Evolutionary conservation across 2,797 vertebrate genomes (phyloP).

Genomic region (Clamator glandarius): DNA sequence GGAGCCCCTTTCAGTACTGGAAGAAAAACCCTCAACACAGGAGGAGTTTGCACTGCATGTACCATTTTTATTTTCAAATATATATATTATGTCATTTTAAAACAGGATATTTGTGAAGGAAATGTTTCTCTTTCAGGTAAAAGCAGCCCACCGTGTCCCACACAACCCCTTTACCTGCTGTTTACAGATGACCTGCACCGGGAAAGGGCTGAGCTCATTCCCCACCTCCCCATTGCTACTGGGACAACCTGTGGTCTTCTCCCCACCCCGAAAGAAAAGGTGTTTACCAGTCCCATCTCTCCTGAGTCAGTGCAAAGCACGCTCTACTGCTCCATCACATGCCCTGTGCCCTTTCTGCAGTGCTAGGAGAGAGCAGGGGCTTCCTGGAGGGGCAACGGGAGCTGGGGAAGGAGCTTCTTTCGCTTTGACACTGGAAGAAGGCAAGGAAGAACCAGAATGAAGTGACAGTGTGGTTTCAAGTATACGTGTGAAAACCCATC

Average conservation of each 20-base stretch:
- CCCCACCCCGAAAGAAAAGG: not conserved
- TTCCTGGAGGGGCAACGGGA: not conserved
- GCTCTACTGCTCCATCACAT: not conserved
- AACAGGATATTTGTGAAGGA: not conserved
- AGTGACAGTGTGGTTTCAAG: conserved; percentile 19
- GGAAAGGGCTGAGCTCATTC: not conserved
- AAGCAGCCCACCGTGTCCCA: not conserved
- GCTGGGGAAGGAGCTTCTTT: not conserved
- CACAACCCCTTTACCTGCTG: not conserved
- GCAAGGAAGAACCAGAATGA: not conserved
- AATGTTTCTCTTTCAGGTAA: not conserved
- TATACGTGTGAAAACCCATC: not conserved
- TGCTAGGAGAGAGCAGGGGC: not conserved
- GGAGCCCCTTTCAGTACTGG: not conserved
- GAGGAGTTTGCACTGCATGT: not conserved
- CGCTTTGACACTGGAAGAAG: not conserved
- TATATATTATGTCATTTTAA: conserved; percentile 44
- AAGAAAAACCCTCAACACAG: not conserved
- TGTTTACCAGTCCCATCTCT: not conserved
- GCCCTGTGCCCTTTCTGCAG: not conserved
- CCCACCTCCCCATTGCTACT: not conserved
- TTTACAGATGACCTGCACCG: not conserved
- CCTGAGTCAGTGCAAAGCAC: not conserved
- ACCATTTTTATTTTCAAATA: conserved; percentile 58
- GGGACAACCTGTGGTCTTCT: not conserved